phyloP scores from a whole-genome alignment of 2,797 vertebrate genomes.

The Adelosebastes latens region DNA sequence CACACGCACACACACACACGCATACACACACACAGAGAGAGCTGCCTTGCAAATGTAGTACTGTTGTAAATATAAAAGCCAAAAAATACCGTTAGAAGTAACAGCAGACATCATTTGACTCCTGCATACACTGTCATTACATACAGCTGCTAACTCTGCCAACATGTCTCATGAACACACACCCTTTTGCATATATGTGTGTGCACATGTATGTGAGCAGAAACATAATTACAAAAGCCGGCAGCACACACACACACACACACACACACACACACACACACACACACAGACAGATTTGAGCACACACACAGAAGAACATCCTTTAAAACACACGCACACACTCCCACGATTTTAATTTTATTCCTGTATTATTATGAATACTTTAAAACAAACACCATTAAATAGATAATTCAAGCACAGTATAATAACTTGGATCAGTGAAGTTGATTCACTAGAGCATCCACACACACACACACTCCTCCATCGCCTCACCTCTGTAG shows the following conservation, averaged over 20 bases:
- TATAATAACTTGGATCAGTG: constrained; percentile 9
- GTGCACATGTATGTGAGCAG: constrained; percentile 23
- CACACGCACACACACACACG: not conserved
- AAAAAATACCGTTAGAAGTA: constrained; percentile 1
- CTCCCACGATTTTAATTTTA: not conserved
- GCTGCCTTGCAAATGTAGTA: constrained; percentile 3
- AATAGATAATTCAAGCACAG: not conserved
- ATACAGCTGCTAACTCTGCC: constrained; percentile 3
- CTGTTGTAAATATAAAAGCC: constrained; percentile 1
- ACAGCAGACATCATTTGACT: constrained; percentile 42
- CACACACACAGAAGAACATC: constrained; percentile 9
- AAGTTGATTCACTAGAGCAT: constrained; percentile 27
- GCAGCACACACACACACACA: not conserved
- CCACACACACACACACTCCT: not conserved
- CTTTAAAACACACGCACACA: not conserved
- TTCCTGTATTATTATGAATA: not conserved
- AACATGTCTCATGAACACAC: constrained; percentile 5
- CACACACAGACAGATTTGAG: constrained; percentile 3
- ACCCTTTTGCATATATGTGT: not conserved
- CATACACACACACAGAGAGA: not conserved
- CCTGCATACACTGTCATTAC: constrained; percentile 28
- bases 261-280: constrained; percentile 6
- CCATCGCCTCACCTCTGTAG: constrained; percentile 90
- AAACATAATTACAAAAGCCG: constrained; percentile 48
- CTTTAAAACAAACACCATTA: not conserved